Evolutionary conservation across 2,888 invertebrate genomes (phyloP), one percentile per base, ranked within the genome.

Genomic region (Cryptus viduatorius): DNA sequence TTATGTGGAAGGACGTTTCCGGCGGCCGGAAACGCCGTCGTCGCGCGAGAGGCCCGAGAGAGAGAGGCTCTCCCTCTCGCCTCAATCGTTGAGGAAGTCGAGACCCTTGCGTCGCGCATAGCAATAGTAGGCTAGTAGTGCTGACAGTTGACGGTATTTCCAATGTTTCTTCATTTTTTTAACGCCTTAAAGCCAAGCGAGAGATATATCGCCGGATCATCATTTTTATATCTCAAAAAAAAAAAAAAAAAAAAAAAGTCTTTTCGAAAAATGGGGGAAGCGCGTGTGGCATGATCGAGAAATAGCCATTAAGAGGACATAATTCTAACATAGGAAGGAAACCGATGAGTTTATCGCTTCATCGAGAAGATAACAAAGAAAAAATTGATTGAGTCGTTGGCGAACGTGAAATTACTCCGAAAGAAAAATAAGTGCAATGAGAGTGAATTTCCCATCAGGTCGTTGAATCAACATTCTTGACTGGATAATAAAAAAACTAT

Each of bases 1-100:
- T 37, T 24, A 81, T 68, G 81, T 81, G 85, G 91, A 92, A 90
- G 91, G 92, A 92, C 92, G 89, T 92, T 92, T 92, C 92, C 92
- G 92, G 91, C 88, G 90, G 86, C 90, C 91, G 92, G 92, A 92
- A 92, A 75, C 82, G 89, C 85, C 88, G 87, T 37, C 46, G 68
- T 59, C 71, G 71, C 31, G 37, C 68, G 61, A 59, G 48, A 69
- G 56, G 8, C 31, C 76, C 64, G 19, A 37, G 37, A 37, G 37
- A 37, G 64, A 59, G 16, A 48, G 65, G 4, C 29, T 61, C 31
- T 78, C 48, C 4, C 29, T 61, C 31, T 78, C 48, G 59, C 68
- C 53, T 73, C 69, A 44, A 77, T 61, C 71, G 86, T 86, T 87
- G 88, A 92, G 92, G 92, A 93, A 93, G 90, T 89, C 89, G 73